phyloP scores from a whole-genome alignment of 2,888 invertebrate species.

The Diaphora mendica region DNA sequence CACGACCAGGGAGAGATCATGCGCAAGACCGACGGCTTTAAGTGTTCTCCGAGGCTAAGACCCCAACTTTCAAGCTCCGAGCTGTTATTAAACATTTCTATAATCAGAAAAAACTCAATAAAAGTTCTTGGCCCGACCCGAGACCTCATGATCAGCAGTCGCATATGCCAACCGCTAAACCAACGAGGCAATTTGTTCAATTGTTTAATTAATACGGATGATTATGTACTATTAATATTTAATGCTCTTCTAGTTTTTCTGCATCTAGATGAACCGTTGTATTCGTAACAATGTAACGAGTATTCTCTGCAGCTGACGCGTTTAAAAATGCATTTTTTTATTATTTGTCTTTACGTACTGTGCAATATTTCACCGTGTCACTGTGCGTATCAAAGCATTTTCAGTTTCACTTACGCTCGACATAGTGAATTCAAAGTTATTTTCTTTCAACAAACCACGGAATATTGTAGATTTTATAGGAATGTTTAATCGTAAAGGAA shows the following conservation, averaged over 20 bases:
- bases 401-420: neutral
- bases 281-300: constrained; percentile 51
- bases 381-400: constrained; percentile 16
- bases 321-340: constrained; percentile 62
- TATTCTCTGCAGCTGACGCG: constrained; percentile 56
- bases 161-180: too few species aligned
- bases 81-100: too few species aligned
- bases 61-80: too few species aligned
- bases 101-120: too few species aligned
- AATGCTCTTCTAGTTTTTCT: constrained; percentile 16
- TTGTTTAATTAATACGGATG: too few species aligned
- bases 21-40: too few species aligned
- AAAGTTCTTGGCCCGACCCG: too few species aligned
- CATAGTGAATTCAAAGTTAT: neutral
- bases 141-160: too few species aligned
- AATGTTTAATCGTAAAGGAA: too few species aligned
- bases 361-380: constrained; percentile 26
- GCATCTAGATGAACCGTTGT: constrained; percentile 23
- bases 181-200: too few species aligned
- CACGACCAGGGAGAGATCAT: too few species aligned
- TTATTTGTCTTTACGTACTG: constrained; percentile 40
- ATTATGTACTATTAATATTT: neutral
- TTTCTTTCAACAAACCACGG: neutral
- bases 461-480: neutral
- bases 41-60: too few species aligned